Percentiles rank a stretch among this genome's conserved stretches.
These are phyloP conservation scores for Adrianichthys oophorus DNA, from an alignment of 2,797 vertebrate genomes.

Conservation along the genomic window DNA sequence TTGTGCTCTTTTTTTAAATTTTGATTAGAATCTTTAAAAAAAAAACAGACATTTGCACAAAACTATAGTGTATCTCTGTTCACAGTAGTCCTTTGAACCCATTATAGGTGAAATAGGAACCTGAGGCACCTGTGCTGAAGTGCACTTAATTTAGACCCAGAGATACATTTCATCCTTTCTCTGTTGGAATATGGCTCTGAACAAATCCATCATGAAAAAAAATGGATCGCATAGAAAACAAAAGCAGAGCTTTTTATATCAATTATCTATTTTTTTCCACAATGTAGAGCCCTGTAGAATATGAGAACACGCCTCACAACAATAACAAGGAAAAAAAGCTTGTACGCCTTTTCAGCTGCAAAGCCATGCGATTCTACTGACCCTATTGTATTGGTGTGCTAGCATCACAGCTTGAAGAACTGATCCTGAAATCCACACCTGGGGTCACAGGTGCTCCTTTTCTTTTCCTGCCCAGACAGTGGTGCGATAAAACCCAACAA, in stretches of 20 bases:
- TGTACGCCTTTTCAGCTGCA: constrained; percentile 58
- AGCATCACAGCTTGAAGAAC: constrained; percentile 68
- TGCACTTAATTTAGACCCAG: constrained; percentile 80
- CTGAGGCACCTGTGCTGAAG: constrained; percentile 85
- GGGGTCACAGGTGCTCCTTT: constrained; percentile 76
- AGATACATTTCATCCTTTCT: constrained; percentile 67
- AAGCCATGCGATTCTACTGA: constrained; percentile 72
- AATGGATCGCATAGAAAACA: constrained; percentile 39
- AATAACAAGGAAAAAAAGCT: constrained; percentile 55
- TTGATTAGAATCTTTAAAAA: constrained; percentile 35
- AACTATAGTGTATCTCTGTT: constrained; percentile 66
- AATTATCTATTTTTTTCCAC: constrained; percentile 38
- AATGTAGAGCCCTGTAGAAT: constrained; percentile 80
- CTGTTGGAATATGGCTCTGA: constrained; percentile 70
- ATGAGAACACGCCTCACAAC: constrained; percentile 49
- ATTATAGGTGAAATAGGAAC: constrained; percentile 61
- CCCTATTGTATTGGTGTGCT: constrained; percentile 59
- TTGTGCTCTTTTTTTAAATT: constrained; percentile 67
- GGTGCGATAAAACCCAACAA: constrained; percentile 33
- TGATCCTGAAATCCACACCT: constrained; percentile 62
- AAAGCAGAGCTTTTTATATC: constrained; percentile 48
- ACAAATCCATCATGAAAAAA: constrained; percentile 43
- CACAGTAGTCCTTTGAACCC: constrained; percentile 57
- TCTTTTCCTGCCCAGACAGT: constrained; percentile 56
- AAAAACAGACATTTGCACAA: constrained; percentile 61